Base-by-base conservation (phyloP, 53 echinoderm and acorn worm genomes). In the Apostichopus leukothele region DNA sequence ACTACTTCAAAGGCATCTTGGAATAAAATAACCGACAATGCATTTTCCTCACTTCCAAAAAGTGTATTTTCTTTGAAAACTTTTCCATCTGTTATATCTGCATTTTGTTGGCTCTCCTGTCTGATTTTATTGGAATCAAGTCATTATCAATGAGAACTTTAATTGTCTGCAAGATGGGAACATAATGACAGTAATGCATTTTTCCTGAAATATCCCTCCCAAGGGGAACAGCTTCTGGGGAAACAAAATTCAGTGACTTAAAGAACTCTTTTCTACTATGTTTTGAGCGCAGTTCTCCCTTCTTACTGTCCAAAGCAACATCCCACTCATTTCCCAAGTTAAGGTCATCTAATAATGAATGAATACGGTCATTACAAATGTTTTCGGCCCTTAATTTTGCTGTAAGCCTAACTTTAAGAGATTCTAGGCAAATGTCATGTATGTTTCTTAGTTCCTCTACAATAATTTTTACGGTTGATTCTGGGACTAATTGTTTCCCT, bases 71-170 rank as follows among this genome's bases (percentile, higher is more conserved):
- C 75, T 19, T 90, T 93, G 77, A 75, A 92, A 50, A 79, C 50
- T 14, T 12, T 83, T 7, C 90, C 95, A 91, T 90, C 84, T 55
- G 73, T 89, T 18, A 88, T 79, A 75, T 91, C 92, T 68, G 50
- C 60, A 60, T 10, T 0, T 60, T 60, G 60, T 60, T 12, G 1
- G 60, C 8, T 60, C 9, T 10, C 0, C 9, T 60, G 8, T 10
- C 12, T 60, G 60, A 60, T 1, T 60, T 60, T 12, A 60, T 60
- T 60, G 60, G 60, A 60, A 60, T 60, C 60, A 60, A 60, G 8
- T 60, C 60, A 60, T 60, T 60, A 12, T 60, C 60, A 60, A 60
- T 8, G 60, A 60, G 60, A 60, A 60, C 60, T 60, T 60, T 60
- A 60, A 60, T 60, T 8, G 60, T 60, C 12, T 60, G 60, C 8